Percentiles rank a stretch among this genome's conserved stretches.
These are phyloP conservation scores for Dermochelys coriacea DNA, from an alignment of 2,797 vertebrate genomes.

Conservation along the genomic window DNA sequence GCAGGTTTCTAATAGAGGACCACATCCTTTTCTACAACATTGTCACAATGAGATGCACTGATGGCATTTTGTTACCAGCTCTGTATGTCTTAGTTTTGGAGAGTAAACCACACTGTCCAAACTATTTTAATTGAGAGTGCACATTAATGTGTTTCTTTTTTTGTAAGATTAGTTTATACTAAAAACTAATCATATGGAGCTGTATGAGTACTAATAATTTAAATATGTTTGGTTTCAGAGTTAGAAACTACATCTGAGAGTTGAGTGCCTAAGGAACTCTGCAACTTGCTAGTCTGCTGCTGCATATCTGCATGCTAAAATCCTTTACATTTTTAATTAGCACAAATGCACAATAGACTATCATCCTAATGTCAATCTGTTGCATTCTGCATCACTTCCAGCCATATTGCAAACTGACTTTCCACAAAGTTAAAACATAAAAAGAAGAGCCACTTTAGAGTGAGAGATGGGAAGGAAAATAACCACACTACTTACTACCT, in stretches of 20 bases:
- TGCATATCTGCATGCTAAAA: neutral
- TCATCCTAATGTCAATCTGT: neutral
- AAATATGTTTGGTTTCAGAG: neutral
- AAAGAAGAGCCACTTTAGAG: neutral
- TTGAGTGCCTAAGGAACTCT: constrained; percentile 4
- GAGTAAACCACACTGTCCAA: neutral
- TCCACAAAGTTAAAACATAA: neutral
- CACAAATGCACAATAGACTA: neutral
- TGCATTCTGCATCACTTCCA: neutral
- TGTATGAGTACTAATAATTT: neutral
- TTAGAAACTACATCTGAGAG: neutral
- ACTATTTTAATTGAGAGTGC: neutral
- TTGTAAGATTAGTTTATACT: neutral
- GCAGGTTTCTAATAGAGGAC: accelerated
- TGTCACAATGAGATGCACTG: neutral
- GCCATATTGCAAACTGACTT: accelerated
- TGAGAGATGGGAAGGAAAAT: neutral
- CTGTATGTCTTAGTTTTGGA: neutral
- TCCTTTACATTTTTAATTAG: neutral
- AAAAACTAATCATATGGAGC: neutral
- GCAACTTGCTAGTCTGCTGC: neutral
- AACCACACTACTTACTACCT: neutral
- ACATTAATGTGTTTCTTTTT: neutral
- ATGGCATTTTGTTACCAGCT: neutral
- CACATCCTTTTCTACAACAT: neutral